Conservation (phyloP, 2,113 vertebrate species). For the Oceanodroma tethys region DNA sequence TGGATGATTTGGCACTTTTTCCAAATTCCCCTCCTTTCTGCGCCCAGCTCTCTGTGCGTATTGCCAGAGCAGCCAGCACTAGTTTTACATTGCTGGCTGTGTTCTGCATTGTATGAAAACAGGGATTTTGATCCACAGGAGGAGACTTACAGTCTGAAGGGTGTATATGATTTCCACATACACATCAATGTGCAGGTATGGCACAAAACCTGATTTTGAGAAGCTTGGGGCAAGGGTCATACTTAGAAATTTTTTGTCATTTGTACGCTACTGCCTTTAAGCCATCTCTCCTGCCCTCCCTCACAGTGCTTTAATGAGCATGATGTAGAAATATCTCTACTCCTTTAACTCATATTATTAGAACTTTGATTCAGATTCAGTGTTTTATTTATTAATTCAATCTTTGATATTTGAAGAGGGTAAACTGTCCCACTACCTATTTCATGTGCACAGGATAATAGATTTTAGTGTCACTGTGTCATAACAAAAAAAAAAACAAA, state of each 20-base stretch:
- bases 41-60: rapidly evolving
- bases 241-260: not conserved
- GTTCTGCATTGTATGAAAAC: not conserved
- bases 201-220: not conserved
- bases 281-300: not conserved
- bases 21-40: not conserved
- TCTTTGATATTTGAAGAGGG: not conserved
- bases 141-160: not conserved
- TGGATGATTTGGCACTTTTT: not conserved
- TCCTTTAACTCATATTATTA: not conserved
- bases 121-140: not conserved
- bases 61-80: not conserved
- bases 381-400: not conserved
- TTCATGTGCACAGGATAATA: not conserved
- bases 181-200: rapidly evolving
- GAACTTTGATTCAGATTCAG: not conserved
- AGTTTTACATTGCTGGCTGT: not conserved
- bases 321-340: not conserved
- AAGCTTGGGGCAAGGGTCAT: not conserved
- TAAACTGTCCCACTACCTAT: not conserved
- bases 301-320: not conserved
- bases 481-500: not conserved
- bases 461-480: not conserved
- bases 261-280: not conserved
- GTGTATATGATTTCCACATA: not conserved